Conservation (phyloP, 2,797 vertebrate genomes). For the Ctenosaura bakeri region DNA sequence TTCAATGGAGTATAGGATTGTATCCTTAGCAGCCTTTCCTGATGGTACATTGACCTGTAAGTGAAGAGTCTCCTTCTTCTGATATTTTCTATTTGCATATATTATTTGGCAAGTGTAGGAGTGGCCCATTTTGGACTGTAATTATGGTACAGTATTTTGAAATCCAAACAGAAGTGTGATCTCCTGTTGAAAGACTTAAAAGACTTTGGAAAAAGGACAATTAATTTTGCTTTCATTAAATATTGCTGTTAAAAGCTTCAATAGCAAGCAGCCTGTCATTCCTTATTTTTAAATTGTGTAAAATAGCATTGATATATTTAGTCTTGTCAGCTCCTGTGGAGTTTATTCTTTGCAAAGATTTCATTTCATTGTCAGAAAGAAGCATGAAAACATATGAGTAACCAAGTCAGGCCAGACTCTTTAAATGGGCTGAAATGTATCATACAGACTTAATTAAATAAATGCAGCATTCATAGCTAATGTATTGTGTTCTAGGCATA, state of each 20-base stretch:
- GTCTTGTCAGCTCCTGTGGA: conserved; percentile 34
- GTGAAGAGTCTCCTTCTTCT: neutral
- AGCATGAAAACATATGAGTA: conserved; percentile 35
- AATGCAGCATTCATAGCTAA: conserved; percentile 21
- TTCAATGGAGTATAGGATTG: neutral
- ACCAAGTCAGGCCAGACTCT: conserved; percentile 12
- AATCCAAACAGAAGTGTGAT: neutral
- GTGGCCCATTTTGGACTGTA: neutral
- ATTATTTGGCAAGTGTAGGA: neutral
- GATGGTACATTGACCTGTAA: neutral
- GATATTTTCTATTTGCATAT: neutral
- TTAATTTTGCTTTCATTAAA: conserved; percentile 22
- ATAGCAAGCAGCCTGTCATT: conserved; percentile 11
- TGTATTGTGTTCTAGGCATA: neutral
- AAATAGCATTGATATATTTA: conserved; percentile 30
- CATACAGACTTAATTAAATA: conserved; percentile 45
- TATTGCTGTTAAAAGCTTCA: conserved; percentile 33
- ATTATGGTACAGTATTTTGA: neutral
- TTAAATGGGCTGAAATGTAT: conserved; percentile 19
- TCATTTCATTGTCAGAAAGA: conserved; percentile 20
- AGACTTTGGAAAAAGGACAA: neutral
- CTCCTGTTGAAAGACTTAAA: neutral
- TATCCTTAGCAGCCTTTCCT: neutral
- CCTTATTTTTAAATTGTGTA: conserved; percentile 13
- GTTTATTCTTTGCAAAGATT: conserved; percentile 32